Base-by-base conservation (phyloP, 2,888 invertebrate genomes). In the Tineola bisselliella region DNA sequence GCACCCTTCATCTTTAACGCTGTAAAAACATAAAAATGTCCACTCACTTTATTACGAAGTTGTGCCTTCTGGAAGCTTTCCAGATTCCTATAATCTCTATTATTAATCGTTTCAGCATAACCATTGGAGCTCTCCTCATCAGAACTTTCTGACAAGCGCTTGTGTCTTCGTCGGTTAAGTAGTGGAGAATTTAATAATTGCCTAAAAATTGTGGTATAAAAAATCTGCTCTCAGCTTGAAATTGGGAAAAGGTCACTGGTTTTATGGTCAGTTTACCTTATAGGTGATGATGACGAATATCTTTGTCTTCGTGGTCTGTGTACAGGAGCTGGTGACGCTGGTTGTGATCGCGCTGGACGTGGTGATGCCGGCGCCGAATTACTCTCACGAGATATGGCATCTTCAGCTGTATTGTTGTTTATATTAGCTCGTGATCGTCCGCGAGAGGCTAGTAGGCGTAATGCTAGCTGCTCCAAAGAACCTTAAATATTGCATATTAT, bases 11-110 rank as follows among this genome's bases (percentile, higher is more conserved):
- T n/a, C n/a, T n/a, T n/a, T n/a, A n/a, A n/a, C n/a, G n/a, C n/a
- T n/a, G n/a, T n/a, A n/a, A n/a, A n/a, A n/a, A n/a, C n/a, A n/a
- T n/a, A n/a, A n/a, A n/a, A n/a, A n/a, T n/a, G n/a, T 12, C n/a
- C 4, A 57, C 30, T 33, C 77, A 96, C 96, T 91, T 96, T 96
- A 81, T 96, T 96, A 66, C 95, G 89, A 38, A 96, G 89, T 74
- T 96, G 96, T 12, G 95, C 94, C 76, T 96, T 96, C 78, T 97
- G 96, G 77, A 96, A 96, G 65, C 94, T 95, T 80, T 96, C 96
- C 67, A 96, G 87, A 76, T 96, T 94, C 63, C 92, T 90, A 74
- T 93, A 96, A 79, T 94, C 93, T 68, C 91, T 91, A 65, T 91
- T 90, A 70, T 90, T 89, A 68, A 88, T 88, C 1, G 33, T 33